Base-by-base conservation (phyloP, 92 coral and sea anemone genomes). In the Plumapathes pennacea region DNA sequence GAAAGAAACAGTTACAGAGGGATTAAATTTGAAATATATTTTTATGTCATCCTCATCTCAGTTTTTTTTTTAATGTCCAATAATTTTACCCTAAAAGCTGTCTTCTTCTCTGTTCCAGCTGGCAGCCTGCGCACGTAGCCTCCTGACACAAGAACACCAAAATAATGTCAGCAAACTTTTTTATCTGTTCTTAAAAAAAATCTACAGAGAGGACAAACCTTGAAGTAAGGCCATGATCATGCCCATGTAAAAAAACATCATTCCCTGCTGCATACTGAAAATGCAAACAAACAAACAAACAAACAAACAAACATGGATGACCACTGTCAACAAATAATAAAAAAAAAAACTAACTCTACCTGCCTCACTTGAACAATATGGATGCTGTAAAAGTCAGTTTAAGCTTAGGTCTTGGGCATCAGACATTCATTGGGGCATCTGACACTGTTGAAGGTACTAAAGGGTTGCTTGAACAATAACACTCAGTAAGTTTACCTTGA, bases 201-300 rank as follows among this genome's bases (percentile, higher is more conserved):
- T 9, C 8, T n/a, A 19, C 32, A 2, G 9, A 21, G 1, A 52
- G n/a, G 30, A 7, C 40, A 33, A 37, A 87, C 96, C 96, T 76
- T 92, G 97, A 3, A 92, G 92, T 14, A 64, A n/a, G 23, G 97
- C 97, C 96, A 92, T 92, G 31, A 86, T 64, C 15, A 80, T 56
- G 14, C 96, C 97, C 55, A 92, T 84, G 69, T 58, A 80, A 71
- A 88, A 92, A 57, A 88, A 92, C 97, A 92, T 92, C 89, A 75
- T 92, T 42, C 97, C 97, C 50, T 92, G 97, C 51, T 92, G 85
- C 97, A 92, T 88, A 60, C 97, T 92, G 43, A 9, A 71, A 75
- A 14, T 64, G 5, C 44, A 49, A 8, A 41, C 40, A 25, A 25
- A 46, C 32, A 11, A 34, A 8, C 40, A 34, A 34, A 8, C n/a